Percentiles rank a stretch among this genome's conserved stretches.
Conservation (phyloP, 2,888 invertebrate species). For the Meteorus colon region DNA sequence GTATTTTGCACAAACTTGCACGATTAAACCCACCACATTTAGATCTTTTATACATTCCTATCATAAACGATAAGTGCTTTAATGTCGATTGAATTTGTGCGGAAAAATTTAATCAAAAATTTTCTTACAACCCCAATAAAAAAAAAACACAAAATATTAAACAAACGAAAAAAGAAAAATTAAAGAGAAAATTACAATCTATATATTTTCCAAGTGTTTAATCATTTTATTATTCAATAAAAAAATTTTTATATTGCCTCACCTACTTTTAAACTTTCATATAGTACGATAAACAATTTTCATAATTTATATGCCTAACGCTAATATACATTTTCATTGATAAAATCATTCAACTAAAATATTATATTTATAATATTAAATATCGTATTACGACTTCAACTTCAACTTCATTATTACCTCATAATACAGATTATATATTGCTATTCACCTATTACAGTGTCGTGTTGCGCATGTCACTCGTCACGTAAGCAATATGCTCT, state of each 20-base stretch:
- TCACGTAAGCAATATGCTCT: neutral
- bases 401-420: neutral
- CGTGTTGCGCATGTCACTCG: neutral
- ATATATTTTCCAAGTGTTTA: neutral
- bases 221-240: constrained; percentile 25
- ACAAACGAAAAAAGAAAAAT: neutral
- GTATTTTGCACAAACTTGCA: constrained; percentile 39
- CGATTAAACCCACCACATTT: constrained; percentile 39
- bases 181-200: no score
- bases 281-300: neutral
- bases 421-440: constrained; percentile 3
- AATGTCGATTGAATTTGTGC: neutral
- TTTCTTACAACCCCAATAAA: neutral
- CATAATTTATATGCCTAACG: neutral
- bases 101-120: neutral
- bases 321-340: neutral
- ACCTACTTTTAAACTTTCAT: constrained; percentile 1
- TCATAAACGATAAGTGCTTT: neutral
- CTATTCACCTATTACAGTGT: neutral
- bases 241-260: neutral
- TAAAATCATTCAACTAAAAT: neutral
- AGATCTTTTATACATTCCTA: neutral
- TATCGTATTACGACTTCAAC: neutral
- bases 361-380: neutral
- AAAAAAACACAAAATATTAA: neutral